Evolutionary conservation across 1,140 invertebrate species (phyloP), one percentile per base, ranked within the genome.

Genomic region (Camponotus vicinus): DNA sequence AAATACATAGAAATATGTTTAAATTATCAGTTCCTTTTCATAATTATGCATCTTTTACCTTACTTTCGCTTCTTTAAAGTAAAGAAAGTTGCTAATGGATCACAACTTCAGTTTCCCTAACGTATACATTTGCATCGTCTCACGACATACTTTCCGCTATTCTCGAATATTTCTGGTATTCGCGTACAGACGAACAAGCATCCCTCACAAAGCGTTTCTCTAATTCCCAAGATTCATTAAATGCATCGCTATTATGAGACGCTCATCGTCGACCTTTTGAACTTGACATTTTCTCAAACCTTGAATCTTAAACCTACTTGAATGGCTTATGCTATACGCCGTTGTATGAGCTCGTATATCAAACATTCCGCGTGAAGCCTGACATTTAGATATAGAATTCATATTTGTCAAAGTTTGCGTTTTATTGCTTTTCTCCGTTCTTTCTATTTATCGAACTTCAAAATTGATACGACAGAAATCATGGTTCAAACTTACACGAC

Each of bases 201-300:
- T 64, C 13, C 7, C 57, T 49, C 3, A 40, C 32, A 59, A 84
- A 61, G 27, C 64, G 42, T 86, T 86, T 79, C 71, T 88, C 55
- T 34, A 52, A 52, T 57, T 85, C 32, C 42, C 66, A 85, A 55
- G 45, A 88, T 55, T 75, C 88, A 57, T 79, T 78, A 85, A 67
- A 34, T 52, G 11, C 32, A 32, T 21, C n/a, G 59, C 11, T 34
- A 89, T 85, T 49, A 45, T 71, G 42, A 40, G 57, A 52, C 42
- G 42, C 40, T 52, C 70, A 78, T 64, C 42, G 34, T 4, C 15
- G 55, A 86, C 75, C 80, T 73, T 85, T 45, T 85, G 75, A 89
- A 88, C 88, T 71, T 78, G 67, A 79, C 80, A 79, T 79, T 88
- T 64, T 66, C 27, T 45, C 15, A 67, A 52, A 82, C 21, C 52